A percentile compares a stretch with the other conserved stretches of the same genome.
These are phyloP conservation scores for Branchipolynoe longqiensis DNA, from an alignment of 2,888 invertebrate genomes.

Conservation along the genomic window DNA sequence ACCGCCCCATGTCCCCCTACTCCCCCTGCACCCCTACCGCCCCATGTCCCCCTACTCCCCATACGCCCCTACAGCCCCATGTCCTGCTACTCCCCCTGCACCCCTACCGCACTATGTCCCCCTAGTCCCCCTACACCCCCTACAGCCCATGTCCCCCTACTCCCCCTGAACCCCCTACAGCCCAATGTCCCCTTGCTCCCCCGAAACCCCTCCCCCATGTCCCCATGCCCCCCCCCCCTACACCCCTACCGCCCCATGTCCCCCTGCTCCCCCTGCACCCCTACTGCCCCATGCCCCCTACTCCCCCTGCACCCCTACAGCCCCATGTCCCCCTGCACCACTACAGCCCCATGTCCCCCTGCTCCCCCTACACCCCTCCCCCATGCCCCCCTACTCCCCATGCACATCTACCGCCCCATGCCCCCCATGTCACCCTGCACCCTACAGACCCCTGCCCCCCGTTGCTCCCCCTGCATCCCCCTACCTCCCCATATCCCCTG, in stretches of 20 bases:
- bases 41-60: too few species aligned
- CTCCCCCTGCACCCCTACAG: neutral
- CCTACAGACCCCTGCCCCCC: too few species aligned
- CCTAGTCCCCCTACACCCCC: too few species aligned
- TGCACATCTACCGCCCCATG: neutral
- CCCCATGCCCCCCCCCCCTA: neutral
- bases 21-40: too few species aligned
- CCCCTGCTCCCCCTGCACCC: neutral
- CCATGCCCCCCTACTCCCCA: neutral
- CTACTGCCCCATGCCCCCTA: neutral
- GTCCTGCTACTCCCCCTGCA: too few species aligned
- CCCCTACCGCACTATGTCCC: too few species aligned
- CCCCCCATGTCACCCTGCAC: neutral
- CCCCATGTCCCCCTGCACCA: neutral
- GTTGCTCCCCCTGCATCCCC: too few species aligned
- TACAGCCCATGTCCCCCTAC: too few species aligned
- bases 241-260: neutral
- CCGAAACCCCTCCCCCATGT: neutral
- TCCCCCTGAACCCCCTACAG: too few species aligned
- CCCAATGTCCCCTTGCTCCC: neutral
- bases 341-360: neutral
- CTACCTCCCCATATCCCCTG: too few species aligned
- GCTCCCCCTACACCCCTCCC: neutral
- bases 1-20: too few species aligned
- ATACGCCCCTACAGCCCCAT: too few species aligned